A percentile compares a stretch with the other conserved stretches of the same genome.
Evolutionary conservation across 2,797 vertebrate species (phyloP).

Genomic region (Hoplostethus mediterraneus): DNA sequence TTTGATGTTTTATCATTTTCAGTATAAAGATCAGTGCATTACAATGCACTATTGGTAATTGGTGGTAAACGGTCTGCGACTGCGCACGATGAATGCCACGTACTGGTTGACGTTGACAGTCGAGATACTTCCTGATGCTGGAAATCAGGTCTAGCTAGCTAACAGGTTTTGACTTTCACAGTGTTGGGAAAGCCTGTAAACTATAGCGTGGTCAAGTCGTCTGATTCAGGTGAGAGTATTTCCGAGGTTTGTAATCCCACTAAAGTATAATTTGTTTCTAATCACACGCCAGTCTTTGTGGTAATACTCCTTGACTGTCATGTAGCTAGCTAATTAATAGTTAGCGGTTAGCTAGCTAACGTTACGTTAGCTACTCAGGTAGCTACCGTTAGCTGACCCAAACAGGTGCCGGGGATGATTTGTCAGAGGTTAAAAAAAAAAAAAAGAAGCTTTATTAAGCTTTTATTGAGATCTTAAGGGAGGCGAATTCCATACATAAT

Average conservation of each 20-base stretch:
- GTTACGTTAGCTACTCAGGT: conserved; percentile 37
- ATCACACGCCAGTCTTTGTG: background rate
- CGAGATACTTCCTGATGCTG: conserved; percentile 81
- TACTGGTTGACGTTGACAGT: conserved; percentile 80
- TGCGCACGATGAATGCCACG: conserved; percentile 82
- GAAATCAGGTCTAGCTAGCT: conserved; percentile 56
- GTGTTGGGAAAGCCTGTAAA: conserved; percentile 69
- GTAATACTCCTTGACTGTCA: conserved; percentile 17
- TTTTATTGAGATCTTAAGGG: background rate
- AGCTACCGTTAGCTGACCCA: conserved; percentile 52
- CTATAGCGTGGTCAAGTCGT: conserved; percentile 73
- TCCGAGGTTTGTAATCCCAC: background rate
- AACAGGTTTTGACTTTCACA: conserved; percentile 56
- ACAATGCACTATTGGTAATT: conserved; percentile 11
- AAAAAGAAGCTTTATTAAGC: background rate
- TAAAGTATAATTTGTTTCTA: background rate
- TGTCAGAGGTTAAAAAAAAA: conserved; percentile 2
- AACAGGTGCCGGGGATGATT: conserved; percentile 59
- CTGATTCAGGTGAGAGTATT: conserved; percentile 73
- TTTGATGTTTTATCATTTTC: background rate
- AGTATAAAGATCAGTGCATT: background rate
- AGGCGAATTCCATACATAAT: accelerated
- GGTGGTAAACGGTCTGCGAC: conserved; percentile 46
- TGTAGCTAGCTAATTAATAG: conserved; percentile 30
- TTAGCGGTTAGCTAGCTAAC: conserved; percentile 54